Conservation (phyloP, 2,797 vertebrate genomes). For the Gephyroberyx darwinii region DNA sequence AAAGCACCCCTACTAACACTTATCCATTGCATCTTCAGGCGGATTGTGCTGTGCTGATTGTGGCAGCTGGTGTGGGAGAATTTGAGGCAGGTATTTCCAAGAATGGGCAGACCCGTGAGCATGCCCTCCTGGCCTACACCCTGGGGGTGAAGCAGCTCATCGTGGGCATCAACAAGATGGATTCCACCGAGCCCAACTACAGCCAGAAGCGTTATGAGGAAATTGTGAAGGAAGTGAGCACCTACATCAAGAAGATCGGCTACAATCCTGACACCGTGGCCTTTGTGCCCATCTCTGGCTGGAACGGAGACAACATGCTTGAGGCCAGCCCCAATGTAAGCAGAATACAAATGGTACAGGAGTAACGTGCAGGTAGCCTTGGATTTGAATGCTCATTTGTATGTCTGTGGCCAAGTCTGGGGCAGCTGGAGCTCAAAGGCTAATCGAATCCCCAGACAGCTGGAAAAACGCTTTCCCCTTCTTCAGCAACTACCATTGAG, state of each 20-base stretch:
- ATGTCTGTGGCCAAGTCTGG: neutral
- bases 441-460: neutral
- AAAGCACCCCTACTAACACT: neutral
- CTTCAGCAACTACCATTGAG: no score
- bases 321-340: conserved; percentile 94
- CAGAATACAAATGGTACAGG: neutral
- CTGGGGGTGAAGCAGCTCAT: conserved; percentile 97
- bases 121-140: conserved; percentile 96
- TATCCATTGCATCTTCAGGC: conserved; percentile 77
- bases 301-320: conserved; percentile 98
- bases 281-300: conserved; percentile 94
- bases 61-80: conserved; percentile 93
- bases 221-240: conserved; percentile 98
- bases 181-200: conserved; percentile 89
- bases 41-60: conserved; percentile 95
- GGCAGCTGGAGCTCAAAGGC: neutral
- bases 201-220: conserved; percentile 97
- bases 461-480: no score
- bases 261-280: conserved; percentile 96
- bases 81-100: conserved; percentile 98
- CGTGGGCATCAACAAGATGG: conserved; percentile 86
- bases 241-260: conserved; percentile 98
- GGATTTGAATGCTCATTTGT: conserved; percentile 51
- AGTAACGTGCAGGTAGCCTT: neutral
- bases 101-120: conserved; percentile 95